phyloP scores from a whole-genome alignment of 2,113 vertebrate species.

The Spilogale gracilis region DNA sequence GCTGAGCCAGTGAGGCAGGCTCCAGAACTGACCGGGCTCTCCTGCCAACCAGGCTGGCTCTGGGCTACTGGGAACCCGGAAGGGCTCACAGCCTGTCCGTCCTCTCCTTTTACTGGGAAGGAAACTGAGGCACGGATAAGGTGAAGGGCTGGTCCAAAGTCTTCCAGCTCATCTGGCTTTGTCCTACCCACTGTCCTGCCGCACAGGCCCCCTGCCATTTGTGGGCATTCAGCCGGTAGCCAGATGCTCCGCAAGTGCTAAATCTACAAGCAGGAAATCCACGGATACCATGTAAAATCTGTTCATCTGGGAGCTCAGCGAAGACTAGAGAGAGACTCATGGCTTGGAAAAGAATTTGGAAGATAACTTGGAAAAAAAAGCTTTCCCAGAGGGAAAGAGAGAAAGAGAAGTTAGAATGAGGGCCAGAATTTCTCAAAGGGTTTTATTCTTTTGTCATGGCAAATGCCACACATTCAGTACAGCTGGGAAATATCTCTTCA shows the following conservation, averaged over 20 bases:
- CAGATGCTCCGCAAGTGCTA: neutral
- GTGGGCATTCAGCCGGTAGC: neutral
- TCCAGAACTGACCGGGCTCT: neutral
- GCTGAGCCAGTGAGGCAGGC: neutral
- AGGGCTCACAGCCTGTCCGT: neutral
- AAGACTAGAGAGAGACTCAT: neutral
- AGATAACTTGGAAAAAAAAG: neutral
- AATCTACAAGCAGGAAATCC: neutral
- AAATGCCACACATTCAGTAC: neutral
- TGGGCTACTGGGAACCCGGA: neutral
- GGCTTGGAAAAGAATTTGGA: neutral
- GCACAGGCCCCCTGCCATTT: accelerated
- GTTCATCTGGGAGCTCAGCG: neutral
- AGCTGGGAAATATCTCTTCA: slow-evolving; percentile 51
- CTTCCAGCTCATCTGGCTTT: neutral
- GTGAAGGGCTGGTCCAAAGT: neutral
- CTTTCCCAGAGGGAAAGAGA: neutral
- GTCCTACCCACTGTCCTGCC: accelerated
- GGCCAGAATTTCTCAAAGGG: neutral
- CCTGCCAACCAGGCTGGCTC: neutral
- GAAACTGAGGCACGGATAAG: neutral
- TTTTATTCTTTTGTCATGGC: neutral
- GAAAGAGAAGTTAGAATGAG: neutral
- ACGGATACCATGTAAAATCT: neutral
- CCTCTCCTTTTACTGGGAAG: neutral